These are phyloP conservation scores for Carposina sasakii DNA, from an alignment of 1,140 invertebrate genomes.

Conservation along the genomic window DNA sequence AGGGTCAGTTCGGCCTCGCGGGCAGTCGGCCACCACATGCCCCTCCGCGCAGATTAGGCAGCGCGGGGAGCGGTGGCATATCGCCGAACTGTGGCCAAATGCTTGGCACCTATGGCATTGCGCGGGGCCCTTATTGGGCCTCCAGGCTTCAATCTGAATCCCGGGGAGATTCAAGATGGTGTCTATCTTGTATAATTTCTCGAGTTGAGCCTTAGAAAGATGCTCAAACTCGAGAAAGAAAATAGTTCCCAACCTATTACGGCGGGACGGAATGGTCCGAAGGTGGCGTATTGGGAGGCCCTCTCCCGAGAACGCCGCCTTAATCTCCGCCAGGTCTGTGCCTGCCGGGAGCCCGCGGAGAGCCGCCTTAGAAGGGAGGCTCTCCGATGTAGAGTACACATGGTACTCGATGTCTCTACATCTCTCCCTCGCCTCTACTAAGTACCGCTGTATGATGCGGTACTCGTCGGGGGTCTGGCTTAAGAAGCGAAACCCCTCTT, in stretches of 20 bases:
- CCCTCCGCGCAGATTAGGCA: constrained; percentile 17
- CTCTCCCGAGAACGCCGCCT: neutral
- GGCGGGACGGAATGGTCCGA: neutral
- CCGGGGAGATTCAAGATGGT: constrained; percentile 10
- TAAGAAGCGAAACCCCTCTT: neutral
- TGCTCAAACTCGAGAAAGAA: neutral
- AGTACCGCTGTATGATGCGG: neutral
- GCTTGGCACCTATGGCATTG: constrained; percentile 19
- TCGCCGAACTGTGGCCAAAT: constrained; percentile 15
- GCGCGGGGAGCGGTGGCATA: constrained; percentile 11
- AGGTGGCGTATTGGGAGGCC: neutral
- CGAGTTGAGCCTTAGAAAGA: neutral
- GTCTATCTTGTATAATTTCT: constrained; percentile 6
- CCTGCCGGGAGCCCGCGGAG: neutral
- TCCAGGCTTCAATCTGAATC: constrained; percentile 12
- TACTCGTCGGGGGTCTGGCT: neutral
- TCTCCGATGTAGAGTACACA: neutral
- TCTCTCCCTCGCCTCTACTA: neutral
- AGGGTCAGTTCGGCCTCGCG: constrained; percentile 2
- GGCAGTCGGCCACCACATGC: constrained; percentile 14
- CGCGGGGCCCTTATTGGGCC: neutral
- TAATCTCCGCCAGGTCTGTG: neutral
- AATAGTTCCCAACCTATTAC: neutral
- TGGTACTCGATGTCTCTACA: too few species aligned
- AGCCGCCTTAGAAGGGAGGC: neutral